phyloP scores from a whole-genome alignment of 2,888 invertebrate species.

The Polydrusus pterygomalis region DNA sequence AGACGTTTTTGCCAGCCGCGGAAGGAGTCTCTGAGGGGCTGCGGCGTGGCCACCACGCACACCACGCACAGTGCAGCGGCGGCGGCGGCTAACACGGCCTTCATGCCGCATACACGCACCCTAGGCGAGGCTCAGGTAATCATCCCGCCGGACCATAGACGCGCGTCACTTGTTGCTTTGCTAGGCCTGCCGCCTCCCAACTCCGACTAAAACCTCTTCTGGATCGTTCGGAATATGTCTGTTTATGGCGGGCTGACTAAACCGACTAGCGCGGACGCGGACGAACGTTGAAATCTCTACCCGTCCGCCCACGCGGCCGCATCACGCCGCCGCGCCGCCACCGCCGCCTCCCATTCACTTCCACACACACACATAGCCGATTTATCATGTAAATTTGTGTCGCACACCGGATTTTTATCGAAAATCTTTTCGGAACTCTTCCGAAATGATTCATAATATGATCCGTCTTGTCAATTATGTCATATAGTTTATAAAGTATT shows the following conservation, averaged over 20 bases:
- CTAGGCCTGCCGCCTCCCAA: constrained; percentile 50
- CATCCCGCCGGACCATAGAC: constrained; percentile 65
- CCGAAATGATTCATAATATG: constrained; percentile 34
- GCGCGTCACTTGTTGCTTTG: constrained; percentile 67
- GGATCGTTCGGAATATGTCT: constrained; percentile 58
- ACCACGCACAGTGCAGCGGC: constrained; percentile 70
- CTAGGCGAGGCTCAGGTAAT: constrained; percentile 66
- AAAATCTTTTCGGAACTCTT: constrained; percentile 41
- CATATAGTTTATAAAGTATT: not conserved
- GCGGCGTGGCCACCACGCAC: constrained; percentile 71
- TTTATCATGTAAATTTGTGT: constrained; percentile 52
- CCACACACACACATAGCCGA: constrained; percentile 44
- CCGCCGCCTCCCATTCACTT: constrained; percentile 57
- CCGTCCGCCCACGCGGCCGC: constrained; percentile 54
- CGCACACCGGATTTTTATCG: constrained; percentile 47
- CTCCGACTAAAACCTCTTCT: constrained; percentile 43
- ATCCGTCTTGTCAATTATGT: constrained; percentile 35
- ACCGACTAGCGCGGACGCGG: constrained; percentile 71
- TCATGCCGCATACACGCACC: constrained; percentile 59
- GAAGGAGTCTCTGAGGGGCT: constrained; percentile 63
- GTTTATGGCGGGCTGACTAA: constrained; percentile 69
- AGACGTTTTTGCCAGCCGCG: constrained; percentile 64
- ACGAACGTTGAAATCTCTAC: constrained; percentile 50
- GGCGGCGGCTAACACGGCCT: constrained; percentile 59
- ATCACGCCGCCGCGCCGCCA: constrained; percentile 54